Conservation (phyloP, 2,113 vertebrate genomes). For the Fregata magnificens region DNA sequence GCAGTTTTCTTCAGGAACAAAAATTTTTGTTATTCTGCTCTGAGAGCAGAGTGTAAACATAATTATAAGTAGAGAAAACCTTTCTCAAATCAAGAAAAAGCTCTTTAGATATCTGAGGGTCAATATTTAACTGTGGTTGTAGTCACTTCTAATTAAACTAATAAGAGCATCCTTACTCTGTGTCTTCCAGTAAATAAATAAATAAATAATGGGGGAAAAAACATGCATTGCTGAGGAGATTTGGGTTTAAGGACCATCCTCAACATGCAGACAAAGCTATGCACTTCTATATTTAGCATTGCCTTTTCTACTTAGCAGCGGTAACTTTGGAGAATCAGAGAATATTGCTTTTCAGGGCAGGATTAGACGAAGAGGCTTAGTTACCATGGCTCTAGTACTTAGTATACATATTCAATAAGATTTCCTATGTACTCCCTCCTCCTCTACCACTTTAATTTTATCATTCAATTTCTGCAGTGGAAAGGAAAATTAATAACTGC, state of each 20-base stretch:
- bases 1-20: neutral
- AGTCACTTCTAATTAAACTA: neutral
- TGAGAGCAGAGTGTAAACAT: neutral
- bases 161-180: neutral
- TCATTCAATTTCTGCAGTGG: neutral
- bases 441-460: neutral
- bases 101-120: neutral
- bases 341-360: neutral
- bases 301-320: neutral
- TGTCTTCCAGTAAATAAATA: neutral
- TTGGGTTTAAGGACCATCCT: neutral
- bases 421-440: neutral
- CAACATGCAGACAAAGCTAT: neutral
- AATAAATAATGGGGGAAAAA: neutral
- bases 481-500: neutral
- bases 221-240: neutral
- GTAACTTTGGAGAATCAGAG: neutral
- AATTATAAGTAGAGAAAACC: neutral
- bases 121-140: neutral
- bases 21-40: neutral
- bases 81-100: neutral
- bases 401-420: neutral
- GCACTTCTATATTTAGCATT: neutral
- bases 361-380: constrained; percentile 17
- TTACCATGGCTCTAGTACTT: neutral